Evolutionary conservation across 1,140 invertebrate species (phyloP).

Genomic region (Microplitis demolitor): DNA sequence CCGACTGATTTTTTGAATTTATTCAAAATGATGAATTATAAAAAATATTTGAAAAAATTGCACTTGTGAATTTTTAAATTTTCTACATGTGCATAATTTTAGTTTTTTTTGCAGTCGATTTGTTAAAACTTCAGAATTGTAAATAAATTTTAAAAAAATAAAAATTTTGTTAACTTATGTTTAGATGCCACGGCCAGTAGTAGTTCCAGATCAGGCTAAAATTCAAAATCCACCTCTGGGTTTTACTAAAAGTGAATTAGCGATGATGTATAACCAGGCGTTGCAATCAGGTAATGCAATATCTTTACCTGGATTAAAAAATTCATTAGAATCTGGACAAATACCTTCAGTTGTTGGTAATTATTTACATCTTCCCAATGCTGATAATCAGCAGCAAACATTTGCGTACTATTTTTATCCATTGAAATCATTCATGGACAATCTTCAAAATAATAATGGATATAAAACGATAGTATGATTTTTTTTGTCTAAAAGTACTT

Average conservation of each 20-base stretch:
- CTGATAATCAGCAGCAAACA: slow-evolving; percentile 19
- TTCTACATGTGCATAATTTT: no score
- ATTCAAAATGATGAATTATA: no score
- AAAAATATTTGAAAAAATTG: no score
- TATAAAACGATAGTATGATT: slow-evolving; percentile 12
- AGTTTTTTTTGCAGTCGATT: background rate
- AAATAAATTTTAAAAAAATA: no score
- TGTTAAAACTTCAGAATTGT: background rate
- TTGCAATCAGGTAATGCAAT: slow-evolving; percentile 39
- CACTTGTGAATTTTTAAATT: no score
- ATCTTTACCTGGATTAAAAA: slow-evolving; percentile 34
- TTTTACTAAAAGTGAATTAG: slow-evolving; percentile 36
- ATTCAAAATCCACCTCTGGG: slow-evolving; percentile 14
- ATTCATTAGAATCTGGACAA: slow-evolving; percentile 34
- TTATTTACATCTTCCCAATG: slow-evolving; percentile 26
- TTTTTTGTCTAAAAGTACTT: background rate
- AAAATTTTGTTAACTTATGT: background rate
- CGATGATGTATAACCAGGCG: slow-evolving; percentile 42
- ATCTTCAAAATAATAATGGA: slow-evolving; percentile 36
- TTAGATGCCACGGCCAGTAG: slow-evolving; percentile 8
- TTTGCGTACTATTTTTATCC: slow-evolving; percentile 46
- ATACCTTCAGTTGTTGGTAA: slow-evolving; percentile 28
- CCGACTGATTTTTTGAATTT: no score
- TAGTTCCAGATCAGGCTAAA: slow-evolving; percentile 11
- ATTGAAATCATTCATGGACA: slow-evolving; percentile 40